These are phyloP conservation scores for Botia kubotai DNA, from an alignment of 2,797 vertebrate genomes.

Conservation along the genomic window DNA sequence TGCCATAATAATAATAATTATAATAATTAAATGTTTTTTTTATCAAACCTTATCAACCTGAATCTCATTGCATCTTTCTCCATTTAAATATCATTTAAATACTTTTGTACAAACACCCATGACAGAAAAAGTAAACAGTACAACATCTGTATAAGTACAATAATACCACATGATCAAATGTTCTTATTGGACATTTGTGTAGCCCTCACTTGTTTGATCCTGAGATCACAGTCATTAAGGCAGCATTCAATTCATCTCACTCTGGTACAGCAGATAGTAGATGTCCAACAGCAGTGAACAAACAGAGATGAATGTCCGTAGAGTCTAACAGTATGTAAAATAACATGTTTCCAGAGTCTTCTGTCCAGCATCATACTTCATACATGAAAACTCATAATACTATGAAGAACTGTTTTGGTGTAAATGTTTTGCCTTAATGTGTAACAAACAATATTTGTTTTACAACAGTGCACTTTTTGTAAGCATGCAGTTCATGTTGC, in stretches of 20 bases:
- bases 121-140: conserved; percentile 20
- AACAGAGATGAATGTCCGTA: conserved; percentile 60
- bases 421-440: neutral
- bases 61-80: neutral
- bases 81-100: neutral
- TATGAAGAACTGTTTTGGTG: neutral
- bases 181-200: conserved; percentile 59
- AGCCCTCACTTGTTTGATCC: conserved; percentile 78
- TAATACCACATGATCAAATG: conserved; percentile 47
- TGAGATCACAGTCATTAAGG: conserved; percentile 78
- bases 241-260: conserved; percentile 69
- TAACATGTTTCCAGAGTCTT: neutral
- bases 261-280: conserved; percentile 61
- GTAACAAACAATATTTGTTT: neutral
- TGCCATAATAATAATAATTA: conserved; percentile 4
- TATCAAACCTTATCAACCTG: neutral
- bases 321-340: neutral
- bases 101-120: neutral
- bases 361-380: neutral
- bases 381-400: neutral
- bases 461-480: conserved; percentile 20
- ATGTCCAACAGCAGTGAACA: conserved; percentile 54
- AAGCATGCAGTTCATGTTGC: conserved; percentile 30
- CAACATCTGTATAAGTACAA: conserved; percentile 6
- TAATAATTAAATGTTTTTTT: neutral